Percentiles rank a stretch among this genome's conserved stretches.
phyloP scores from a whole-genome alignment of 2,797 vertebrate genomes.

The Sternotherus odoratus region DNA sequence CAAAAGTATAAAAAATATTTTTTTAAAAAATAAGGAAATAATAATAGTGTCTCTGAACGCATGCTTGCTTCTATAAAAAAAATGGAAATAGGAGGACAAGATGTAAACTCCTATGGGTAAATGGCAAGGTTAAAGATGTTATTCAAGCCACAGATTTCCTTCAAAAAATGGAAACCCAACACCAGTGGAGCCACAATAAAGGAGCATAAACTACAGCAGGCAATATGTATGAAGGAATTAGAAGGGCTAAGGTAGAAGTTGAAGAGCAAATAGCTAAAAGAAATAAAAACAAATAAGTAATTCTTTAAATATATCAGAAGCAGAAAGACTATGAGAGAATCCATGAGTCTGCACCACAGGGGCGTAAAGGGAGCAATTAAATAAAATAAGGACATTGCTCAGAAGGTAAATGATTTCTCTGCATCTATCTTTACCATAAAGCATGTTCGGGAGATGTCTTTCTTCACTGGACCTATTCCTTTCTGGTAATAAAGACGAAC shows the following conservation, averaged over 20 bases:
- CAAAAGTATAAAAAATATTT: background rate
- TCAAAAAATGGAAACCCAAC: background rate
- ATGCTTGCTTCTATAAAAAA: background rate
- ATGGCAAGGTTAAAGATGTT: background rate
- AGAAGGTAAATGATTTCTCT: background rate
- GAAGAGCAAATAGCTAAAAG: background rate
- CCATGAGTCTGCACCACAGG: background rate
- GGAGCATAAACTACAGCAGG: background rate
- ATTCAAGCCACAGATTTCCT: background rate
- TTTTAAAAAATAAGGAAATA: background rate
- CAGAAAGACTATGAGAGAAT: background rate
- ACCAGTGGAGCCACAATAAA: background rate
- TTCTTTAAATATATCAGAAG: background rate
- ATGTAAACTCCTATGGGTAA: background rate
- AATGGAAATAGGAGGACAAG: background rate
- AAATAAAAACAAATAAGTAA: background rate
- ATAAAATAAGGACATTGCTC: background rate
- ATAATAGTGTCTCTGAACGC: accelerated
- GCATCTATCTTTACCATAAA: background rate
- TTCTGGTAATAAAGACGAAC: background rate
- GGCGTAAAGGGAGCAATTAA: background rate
- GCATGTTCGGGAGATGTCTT: background rate
- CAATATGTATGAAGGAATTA: background rate
- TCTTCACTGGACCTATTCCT: background rate
- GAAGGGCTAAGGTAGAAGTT: background rate